Base-by-base conservation (phyloP, 1,140 invertebrate species). In the Platorchestia sp. region DNA sequence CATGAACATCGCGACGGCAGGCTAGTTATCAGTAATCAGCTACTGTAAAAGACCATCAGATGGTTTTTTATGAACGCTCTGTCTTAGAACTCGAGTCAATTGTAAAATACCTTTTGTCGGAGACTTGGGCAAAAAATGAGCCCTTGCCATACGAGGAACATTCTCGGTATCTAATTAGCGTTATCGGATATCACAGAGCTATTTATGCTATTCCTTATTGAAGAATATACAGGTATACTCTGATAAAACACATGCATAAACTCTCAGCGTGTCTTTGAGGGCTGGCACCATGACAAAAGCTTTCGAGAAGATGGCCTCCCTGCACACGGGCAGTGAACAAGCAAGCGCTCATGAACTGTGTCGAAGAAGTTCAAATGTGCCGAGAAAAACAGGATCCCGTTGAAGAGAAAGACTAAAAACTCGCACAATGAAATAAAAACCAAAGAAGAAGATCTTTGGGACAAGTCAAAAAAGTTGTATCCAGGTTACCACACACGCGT, bases 41-140 rank as follows among this genome's bases (percentile, higher is more conserved):
- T 93, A 93, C 91, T 93, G 91, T 93, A 93, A 93, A 93, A 93
- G 91, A 93, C 91, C 91, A 93, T 93, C 43, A 89, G 91, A 6
- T 47, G 27, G 87, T 93, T 93, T 93, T 93, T 93, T 93, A 44
- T 45, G 91, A 47, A 45, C 45, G 43, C 44, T 75, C 59, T 47
- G 91, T 44, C 44, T 44, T 44, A 93, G 45, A 93, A 40, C 91
- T 47, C 91, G 45, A 93, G 43, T 93, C 91, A 93, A 44, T 93
- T 93, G 91, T 93, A 93, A 93, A 93, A 93, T 93, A 93, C 45
- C 91, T 93, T 93, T 93, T 45, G 91, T 93, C 43, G 45, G 91
- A 93, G 91, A 44, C 43, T 41, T 41, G 91, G 44, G 40, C 45
- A 93, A 93, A 93, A 93, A 93, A 93, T 93, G 91, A 36, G 45